A percentile compares a stretch with the other conserved stretches of the same genome.
phyloP scores from a whole-genome alignment of 2,888 invertebrate genomes.

The Melinaea menophilus region DNA sequence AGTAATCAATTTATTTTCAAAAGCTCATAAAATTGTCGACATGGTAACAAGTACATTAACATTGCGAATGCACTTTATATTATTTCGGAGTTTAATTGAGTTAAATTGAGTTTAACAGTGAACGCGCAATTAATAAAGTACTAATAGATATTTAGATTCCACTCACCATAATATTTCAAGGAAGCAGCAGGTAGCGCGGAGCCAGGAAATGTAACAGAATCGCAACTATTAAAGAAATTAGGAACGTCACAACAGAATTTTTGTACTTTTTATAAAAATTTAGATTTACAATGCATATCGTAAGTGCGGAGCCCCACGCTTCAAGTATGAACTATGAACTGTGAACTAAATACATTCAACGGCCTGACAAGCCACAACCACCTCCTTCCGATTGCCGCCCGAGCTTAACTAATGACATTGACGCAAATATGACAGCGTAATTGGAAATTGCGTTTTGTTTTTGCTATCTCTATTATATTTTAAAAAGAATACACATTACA shows the following conservation, averaged over 20 bases:
- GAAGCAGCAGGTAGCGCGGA: conserved; percentile 10
- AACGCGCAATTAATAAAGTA: neutral
- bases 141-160: conserved; percentile 2
- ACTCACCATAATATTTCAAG: conserved; percentile 19
- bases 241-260: neutral
- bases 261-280: neutral
- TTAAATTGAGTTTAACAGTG: neutral
- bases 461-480: neutral
- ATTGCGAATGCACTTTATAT: neutral
- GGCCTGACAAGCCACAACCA: neutral
- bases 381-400: neutral
- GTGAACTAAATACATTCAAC: too few species aligned
- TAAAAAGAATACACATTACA: neutral
- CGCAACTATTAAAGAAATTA: neutral
- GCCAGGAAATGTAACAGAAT: conserved; percentile 6
- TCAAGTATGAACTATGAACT: too few species aligned
- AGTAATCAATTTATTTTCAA: too few species aligned
- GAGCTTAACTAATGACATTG: conserved; percentile 3
- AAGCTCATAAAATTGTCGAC: too few species aligned
- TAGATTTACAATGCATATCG: neutral
- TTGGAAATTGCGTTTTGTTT: neutral
- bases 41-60: too few species aligned
- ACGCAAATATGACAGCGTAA: neutral
- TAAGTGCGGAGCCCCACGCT: neutral
- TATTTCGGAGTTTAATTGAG: neutral